Evolutionary conservation across 2,888 invertebrate genomes (phyloP).

Genomic region (Philereme vetulata): DNA sequence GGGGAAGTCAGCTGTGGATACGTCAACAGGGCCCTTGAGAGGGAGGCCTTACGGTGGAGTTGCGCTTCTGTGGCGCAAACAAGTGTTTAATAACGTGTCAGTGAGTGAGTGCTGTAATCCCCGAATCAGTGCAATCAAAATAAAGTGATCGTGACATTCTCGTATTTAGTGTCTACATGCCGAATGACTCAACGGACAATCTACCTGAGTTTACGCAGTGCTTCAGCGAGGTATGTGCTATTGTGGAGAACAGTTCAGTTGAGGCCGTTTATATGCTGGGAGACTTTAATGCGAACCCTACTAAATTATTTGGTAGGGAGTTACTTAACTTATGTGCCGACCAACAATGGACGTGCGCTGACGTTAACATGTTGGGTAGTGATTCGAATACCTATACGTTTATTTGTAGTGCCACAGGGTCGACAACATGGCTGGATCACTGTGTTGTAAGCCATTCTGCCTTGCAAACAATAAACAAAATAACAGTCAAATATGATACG

Average conservation of each 20-base stretch:
- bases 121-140: not conserved
- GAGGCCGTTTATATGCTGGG: not conserved
- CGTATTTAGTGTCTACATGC: constrained; percentile 1
- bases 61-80: constrained; percentile 22
- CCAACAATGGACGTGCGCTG: not conserved
- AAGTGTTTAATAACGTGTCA: not conserved
- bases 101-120: not conserved
- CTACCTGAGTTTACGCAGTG: not conserved
- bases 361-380: not conserved
- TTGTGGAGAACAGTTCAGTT: not conserved
- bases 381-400: not conserved
- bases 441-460: not conserved
- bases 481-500: constrained; percentile 1
- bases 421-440: not conserved
- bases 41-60: constrained; percentile 33
- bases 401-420: not conserved
- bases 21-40: constrained; percentile 31
- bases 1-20: constrained; percentile 42
- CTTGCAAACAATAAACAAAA: constrained; percentile 1
- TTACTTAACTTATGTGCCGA: not conserved
- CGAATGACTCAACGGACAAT: not conserved
- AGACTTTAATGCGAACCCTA: not conserved
- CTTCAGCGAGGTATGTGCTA: not conserved
- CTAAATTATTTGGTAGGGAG: not conserved
- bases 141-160: not conserved